Evolutionary conservation across 2,113 vertebrate genomes (phyloP).

Genomic region (Corythoichthys intestinalis): DNA sequence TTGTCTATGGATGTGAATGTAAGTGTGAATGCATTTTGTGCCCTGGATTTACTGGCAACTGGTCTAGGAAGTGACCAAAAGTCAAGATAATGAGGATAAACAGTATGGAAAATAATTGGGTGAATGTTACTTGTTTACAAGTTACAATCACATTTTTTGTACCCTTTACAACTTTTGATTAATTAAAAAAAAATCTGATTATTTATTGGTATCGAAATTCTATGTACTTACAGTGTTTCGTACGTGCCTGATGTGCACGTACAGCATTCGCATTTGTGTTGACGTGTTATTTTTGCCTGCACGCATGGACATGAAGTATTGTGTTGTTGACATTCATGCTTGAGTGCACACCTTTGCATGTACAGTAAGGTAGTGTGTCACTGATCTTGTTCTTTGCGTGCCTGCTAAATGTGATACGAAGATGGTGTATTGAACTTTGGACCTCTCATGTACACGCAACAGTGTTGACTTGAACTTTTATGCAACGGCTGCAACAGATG

Average conservation of each 20-base stretch:
- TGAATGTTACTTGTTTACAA: neutral
- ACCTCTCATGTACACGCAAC: constrained; percentile 39
- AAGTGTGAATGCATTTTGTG: too few relatives aligned
- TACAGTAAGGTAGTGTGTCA: neutral
- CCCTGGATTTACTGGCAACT: too few relatives aligned
- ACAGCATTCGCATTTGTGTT: neutral
- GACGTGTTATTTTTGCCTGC: constrained; percentile 5
- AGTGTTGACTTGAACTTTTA: constrained; percentile 48
- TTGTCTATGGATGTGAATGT: too few relatives aligned
- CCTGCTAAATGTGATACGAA: constrained; percentile 31
- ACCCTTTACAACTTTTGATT: neutral
- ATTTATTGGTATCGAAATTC: neutral
- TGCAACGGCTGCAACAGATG: constrained; percentile 20
- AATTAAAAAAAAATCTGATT: neutral
- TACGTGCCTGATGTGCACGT: neutral
- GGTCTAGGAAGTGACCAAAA: too few relatives aligned
- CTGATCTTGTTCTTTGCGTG: constrained; percentile 30
- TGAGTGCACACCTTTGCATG: constrained; percentile 20
- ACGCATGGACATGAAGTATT: neutral
- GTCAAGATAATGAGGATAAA: neutral
- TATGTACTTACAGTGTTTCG: neutral
- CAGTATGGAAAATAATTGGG: neutral
- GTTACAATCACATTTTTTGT: neutral
- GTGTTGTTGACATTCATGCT: constrained; percentile 10
- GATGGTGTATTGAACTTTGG: constrained; percentile 58